These are phyloP conservation scores for Drosophila ercepeae DNA, from an alignment of 1,140 invertebrate genomes.

Conservation along the genomic window DNA sequence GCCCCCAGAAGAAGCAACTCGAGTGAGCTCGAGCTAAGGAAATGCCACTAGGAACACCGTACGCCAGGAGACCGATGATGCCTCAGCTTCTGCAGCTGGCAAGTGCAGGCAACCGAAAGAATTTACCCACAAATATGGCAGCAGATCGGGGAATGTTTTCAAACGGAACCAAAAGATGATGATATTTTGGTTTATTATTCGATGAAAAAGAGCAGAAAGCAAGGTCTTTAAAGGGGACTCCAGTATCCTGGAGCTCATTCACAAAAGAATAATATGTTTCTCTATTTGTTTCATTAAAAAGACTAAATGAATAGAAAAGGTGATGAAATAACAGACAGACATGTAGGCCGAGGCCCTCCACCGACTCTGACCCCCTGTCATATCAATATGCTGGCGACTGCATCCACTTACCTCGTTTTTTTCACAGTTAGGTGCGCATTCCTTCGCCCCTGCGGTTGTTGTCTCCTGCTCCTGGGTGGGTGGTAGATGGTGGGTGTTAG, in stretches of 20 bases:
- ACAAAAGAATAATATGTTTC: too few species aligned
- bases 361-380: not conserved
- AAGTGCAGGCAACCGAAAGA: constrained; percentile 58
- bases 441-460: constrained; percentile 19
- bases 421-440: constrained; percentile 54
- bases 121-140: not conserved
- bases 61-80: constrained; percentile 28
- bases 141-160: not conserved
- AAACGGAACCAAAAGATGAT: too few species aligned
- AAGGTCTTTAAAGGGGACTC: too few species aligned
- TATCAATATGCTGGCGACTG: constrained; percentile 35
- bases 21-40: constrained; percentile 70
- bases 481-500: not conserved
- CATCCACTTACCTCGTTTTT: constrained; percentile 58
- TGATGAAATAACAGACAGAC: too few species aligned
- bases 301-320: too few species aligned
- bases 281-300: too few species aligned
- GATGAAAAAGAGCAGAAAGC: too few species aligned
- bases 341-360: too few species aligned
- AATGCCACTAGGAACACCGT: constrained; percentile 51
- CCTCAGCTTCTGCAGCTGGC: constrained; percentile 30
- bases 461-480: not conserved
- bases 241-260: too few species aligned
- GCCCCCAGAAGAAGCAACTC: constrained; percentile 47
- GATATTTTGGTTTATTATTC: too few species aligned